A percentile compares a stretch with the other conserved stretches of the same genome.
Conservation (phyloP, 2,888 invertebrate genomes). For the Arge pagana region DNA sequence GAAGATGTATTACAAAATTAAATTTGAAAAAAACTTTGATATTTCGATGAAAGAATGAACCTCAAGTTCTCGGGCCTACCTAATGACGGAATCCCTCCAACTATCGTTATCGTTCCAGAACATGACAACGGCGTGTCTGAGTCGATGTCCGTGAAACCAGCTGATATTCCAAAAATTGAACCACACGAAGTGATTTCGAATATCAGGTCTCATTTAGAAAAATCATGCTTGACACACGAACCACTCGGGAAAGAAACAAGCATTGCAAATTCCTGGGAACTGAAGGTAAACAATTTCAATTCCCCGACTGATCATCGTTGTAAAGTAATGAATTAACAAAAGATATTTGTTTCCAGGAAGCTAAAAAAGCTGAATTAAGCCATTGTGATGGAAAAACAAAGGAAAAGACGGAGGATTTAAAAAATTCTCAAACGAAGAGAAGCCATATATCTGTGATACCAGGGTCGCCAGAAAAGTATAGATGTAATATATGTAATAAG, state of each 20-base stretch:
- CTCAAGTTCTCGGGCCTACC: too few relatives aligned
- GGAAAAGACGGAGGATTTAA: constrained; percentile 18
- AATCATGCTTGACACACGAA: neutral
- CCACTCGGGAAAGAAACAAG: too few relatives aligned
- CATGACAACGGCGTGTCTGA: too few relatives aligned
- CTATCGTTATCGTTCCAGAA: too few relatives aligned
- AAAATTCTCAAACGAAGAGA: constrained; percentile 32
- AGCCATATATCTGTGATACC: constrained; percentile 48
- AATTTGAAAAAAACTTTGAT: too few relatives aligned
- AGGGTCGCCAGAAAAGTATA: constrained; percentile 63
- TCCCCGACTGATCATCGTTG: neutral
- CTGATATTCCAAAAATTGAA: constrained; percentile 28
- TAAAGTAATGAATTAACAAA: too few relatives aligned
- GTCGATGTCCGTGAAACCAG: neutral
- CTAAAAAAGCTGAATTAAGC: too few relatives aligned
- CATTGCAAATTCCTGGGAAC: neutral
- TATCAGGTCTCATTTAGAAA: constrained; percentile 21
- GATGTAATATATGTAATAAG: constrained; percentile 72
- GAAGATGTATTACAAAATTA: too few relatives aligned
- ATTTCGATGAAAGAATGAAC: too few relatives aligned
- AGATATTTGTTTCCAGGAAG: constrained; percentile 8
- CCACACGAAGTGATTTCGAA: constrained; percentile 21
- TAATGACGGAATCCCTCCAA: too few relatives aligned
- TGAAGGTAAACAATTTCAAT: neutral
- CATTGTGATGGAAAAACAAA: constrained; percentile 25